Percentiles rank a stretch among this genome's conserved stretches.
phyloP scores from a whole-genome alignment of 2,113 vertebrate genomes.

The Otocyon megalotis region DNA sequence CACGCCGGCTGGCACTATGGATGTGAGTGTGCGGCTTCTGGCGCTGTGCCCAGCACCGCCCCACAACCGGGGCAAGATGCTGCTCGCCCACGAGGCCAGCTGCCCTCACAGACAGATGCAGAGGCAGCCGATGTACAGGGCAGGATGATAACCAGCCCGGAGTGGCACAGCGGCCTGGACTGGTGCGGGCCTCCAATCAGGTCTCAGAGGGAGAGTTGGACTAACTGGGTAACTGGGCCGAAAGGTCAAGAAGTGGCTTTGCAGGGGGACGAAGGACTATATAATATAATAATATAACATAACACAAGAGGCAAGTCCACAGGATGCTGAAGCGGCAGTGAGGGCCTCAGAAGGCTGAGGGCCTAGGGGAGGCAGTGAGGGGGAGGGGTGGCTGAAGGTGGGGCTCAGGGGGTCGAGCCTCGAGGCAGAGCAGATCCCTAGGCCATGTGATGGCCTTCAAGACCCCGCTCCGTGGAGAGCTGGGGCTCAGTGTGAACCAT shows the following conservation, averaged over 20 bases:
- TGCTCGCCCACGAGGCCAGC: background rate
- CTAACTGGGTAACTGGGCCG: background rate
- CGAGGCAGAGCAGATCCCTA: rapidly evolving
- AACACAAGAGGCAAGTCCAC: background rate
- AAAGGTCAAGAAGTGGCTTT: background rate
- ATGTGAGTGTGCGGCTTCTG: background rate
- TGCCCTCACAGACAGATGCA: background rate
- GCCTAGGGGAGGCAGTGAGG: rapidly evolving
- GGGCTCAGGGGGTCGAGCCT: background rate
- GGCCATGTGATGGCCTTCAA: background rate
- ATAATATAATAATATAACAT: background rate
- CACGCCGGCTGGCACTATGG: background rate
- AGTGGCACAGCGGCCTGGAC: background rate
- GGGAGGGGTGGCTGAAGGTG: background rate
- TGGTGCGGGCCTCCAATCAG: rapidly evolving
- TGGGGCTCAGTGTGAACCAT: slow-evolving; percentile 12
- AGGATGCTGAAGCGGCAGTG: background rate
- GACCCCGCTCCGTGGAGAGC: background rate
- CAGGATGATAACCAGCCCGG: background rate
- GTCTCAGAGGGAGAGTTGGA: background rate
- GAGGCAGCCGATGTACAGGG: too few relatives aligned
- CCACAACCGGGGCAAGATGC: rapidly evolving
- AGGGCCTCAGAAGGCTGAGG: background rate
- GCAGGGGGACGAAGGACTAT: background rate
- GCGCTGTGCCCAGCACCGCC: background rate